Evolutionary conservation across 2,797 vertebrate species (phyloP).

Genomic region (Capromys pilorides): DNA sequence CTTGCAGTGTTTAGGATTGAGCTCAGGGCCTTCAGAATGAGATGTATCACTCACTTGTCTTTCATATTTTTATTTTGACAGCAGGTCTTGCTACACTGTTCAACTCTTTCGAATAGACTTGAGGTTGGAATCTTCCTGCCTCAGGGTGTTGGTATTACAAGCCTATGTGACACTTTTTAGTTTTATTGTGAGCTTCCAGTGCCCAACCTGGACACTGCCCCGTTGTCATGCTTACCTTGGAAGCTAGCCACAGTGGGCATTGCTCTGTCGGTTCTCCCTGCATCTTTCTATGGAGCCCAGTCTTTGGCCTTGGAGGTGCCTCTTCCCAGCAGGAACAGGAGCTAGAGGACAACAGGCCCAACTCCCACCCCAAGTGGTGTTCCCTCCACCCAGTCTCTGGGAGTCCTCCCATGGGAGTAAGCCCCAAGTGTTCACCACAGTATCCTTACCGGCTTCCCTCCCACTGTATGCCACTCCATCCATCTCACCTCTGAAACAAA

Average conservation of each 20-base stretch:
- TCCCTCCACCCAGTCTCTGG: not conserved
- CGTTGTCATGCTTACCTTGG: not conserved
- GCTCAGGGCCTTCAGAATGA: not conserved
- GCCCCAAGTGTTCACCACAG: not conserved
- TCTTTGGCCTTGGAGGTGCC: not conserved
- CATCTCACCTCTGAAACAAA: not conserved
- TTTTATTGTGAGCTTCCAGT: constrained; percentile 39
- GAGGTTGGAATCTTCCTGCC: not conserved
- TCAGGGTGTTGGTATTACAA: not conserved
- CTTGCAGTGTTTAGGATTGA: not conserved
- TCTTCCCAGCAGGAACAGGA: not conserved
- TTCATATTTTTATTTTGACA: not conserved
- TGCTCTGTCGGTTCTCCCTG: not conserved
- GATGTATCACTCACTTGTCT: not conserved
- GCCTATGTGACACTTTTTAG: not conserved
- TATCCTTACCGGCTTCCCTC: not conserved
- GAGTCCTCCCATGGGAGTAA: not conserved
- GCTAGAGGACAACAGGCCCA: not conserved
- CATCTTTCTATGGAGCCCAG: not conserved
- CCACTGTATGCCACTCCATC: not conserved
- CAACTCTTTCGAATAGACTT: not conserved
- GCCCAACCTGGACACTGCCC: not conserved
- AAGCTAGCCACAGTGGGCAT: not conserved
- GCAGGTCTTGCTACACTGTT: not conserved
- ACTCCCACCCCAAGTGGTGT: not conserved